These are phyloP conservation scores for Urocitellus parryii DNA, from an alignment of 2,113 vertebrate species.

Conservation along the genomic window DNA sequence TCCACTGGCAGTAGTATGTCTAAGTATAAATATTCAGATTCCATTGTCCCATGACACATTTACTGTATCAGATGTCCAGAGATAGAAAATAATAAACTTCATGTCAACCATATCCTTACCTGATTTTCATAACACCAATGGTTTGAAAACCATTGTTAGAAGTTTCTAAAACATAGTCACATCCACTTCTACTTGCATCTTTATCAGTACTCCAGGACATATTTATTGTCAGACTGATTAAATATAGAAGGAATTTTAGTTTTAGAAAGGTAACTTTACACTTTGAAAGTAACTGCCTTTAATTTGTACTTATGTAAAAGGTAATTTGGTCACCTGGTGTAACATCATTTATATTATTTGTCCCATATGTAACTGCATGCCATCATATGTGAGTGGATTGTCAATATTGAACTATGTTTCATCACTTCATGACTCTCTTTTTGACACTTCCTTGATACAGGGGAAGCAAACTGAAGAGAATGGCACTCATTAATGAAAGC, in stretches of 20 bases:
- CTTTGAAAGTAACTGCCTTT: not conserved
- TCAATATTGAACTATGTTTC: not conserved
- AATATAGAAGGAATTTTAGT: not conserved
- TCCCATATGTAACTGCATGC: not conserved
- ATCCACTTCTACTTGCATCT: not conserved
- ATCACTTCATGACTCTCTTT: not conserved
- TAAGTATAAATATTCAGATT: not conserved
- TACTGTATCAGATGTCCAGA: not conserved
- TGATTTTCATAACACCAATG: not conserved
- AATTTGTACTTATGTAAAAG: no score
- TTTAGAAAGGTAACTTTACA: not conserved
- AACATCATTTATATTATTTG: not conserved
- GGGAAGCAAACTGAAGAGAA: not conserved
- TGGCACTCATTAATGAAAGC: not conserved
- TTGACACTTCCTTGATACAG: not conserved
- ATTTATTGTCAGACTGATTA: no score
- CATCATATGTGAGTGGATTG: not conserved
- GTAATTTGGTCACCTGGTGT: not conserved
- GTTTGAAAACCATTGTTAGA: not conserved
- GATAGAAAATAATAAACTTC: not conserved
- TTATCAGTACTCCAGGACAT: not conserved
- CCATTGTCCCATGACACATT: not conserved
- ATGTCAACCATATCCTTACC: not conserved
- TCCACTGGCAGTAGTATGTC: not conserved
- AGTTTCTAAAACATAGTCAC: not conserved